These are phyloP conservation scores for Hydrocynus forskahlii DNA, from an alignment of 2,797 vertebrate genomes.

Conservation along the genomic window DNA sequence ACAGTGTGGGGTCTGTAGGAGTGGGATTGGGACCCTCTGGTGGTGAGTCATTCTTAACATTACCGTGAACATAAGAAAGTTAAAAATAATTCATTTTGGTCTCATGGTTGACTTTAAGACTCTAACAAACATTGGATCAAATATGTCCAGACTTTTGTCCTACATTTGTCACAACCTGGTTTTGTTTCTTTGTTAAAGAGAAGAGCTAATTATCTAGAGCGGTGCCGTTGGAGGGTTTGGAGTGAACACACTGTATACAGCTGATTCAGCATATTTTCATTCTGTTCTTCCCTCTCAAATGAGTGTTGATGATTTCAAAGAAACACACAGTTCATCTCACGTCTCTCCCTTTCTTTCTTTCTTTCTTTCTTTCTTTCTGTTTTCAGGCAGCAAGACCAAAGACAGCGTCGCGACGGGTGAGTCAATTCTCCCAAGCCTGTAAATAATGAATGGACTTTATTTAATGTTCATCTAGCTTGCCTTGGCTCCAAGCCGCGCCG, in stretches of 20 bases:
- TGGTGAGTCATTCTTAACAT: too few species aligned
- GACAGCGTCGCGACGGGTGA: conserved; percentile 95
- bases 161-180: too few species aligned
- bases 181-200: not conserved
- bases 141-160: too few species aligned
- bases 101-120: too few species aligned
- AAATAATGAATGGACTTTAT: conserved; percentile 53
- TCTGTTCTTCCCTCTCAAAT: not conserved
- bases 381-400: conserved; percentile 93
- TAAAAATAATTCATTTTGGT: too few species aligned
- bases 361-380: conserved; percentile 46
- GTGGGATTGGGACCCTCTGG: too few species aligned
- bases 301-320: not conserved
- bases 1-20: too few species aligned
- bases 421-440: conserved; percentile 47
- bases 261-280: not conserved
- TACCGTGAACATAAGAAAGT: too few species aligned
- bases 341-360: too few species aligned
- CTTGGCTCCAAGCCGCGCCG: conserved; percentile 27
- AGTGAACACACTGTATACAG: too few species aligned
- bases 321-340: not conserved
- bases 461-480: conserved; percentile 30
- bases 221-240: not conserved
- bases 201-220: not conserved
- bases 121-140: too few species aligned